Evolutionary conservation across 1,140 invertebrate genomes (phyloP).

Genomic region (Atopsyche davidsoni): DNA sequence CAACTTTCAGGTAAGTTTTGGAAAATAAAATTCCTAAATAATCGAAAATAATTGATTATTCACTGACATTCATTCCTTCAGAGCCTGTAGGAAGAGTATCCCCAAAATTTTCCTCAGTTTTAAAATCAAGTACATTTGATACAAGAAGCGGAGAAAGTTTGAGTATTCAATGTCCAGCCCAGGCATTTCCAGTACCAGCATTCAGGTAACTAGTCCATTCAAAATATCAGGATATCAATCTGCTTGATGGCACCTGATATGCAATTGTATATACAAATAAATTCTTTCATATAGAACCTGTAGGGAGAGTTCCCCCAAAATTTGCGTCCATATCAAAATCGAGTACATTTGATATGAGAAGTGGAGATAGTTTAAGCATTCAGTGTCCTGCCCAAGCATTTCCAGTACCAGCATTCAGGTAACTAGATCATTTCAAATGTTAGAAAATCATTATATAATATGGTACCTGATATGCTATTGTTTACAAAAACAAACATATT

Average conservation of each 20-base stretch:
- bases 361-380: slow-evolving; percentile 51
- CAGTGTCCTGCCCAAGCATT: slow-evolving; percentile 67
- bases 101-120: slow-evolving; percentile 43
- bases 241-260: no score
- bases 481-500: slow-evolving; percentile 31
- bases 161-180: slow-evolving; percentile 55
- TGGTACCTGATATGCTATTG: background rate
- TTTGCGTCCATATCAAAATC: slow-evolving; percentile 64
- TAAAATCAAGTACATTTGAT: slow-evolving; percentile 49
- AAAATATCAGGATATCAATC: no score
- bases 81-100: slow-evolving; percentile 32
- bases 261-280: no score
- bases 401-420: slow-evolving; percentile 66
- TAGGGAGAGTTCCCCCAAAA: slow-evolving; percentile 68
- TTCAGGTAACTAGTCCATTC: slow-evolving; percentile 55
- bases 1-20: slow-evolving; percentile 52
- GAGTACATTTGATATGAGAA: slow-evolving; percentile 52
- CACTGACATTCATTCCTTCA: no score
- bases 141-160: slow-evolving; percentile 35
- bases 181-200: slow-evolving; percentile 57
- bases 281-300: no score
- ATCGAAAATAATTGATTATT: no score
- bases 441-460: no score
- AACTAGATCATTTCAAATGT: no score
- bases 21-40: no score